Percentiles rank a stretch among this genome's conserved stretches.
Conservation (phyloP, 2,888 invertebrate genomes). For the Coleophora flavipennella region DNA sequence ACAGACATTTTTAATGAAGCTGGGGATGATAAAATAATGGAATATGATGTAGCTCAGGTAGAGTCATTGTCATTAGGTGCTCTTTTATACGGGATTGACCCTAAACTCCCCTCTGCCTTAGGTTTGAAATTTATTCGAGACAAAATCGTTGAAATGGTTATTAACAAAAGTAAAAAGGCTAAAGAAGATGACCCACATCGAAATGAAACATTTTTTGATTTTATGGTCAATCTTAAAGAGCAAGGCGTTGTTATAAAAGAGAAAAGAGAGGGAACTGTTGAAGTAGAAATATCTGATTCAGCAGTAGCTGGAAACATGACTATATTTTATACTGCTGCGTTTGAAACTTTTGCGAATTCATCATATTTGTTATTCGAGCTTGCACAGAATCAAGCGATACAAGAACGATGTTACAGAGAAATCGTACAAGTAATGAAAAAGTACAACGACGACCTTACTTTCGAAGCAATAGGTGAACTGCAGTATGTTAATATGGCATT, state of each 20-base stretch:
- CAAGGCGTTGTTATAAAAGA: constrained; percentile 6
- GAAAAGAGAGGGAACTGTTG: background rate
- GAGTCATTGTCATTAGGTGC: too few relatives aligned
- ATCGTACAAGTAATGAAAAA: constrained; percentile 16
- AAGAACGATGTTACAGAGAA: constrained; percentile 20
- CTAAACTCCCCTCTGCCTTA: too few relatives aligned
- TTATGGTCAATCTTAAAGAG: constrained; percentile 8
- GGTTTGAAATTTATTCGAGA: background rate
- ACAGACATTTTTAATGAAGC: constrained; percentile 1
- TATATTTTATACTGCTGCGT: constrained; percentile 33
- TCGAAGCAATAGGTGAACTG: constrained; percentile 15
- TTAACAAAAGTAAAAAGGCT: constrained; percentile 8
- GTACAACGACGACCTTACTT: constrained; percentile 21
- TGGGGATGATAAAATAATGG: background rate
- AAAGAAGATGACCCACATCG: constrained; percentile 6
- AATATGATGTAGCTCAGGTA: too few relatives aligned
- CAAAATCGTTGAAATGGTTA: background rate
- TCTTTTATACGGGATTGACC: too few relatives aligned
- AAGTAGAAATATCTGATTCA: constrained; percentile 16
- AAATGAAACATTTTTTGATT: constrained; percentile 10
- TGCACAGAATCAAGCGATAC: constrained; percentile 26
- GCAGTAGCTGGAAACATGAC: constrained; percentile 23
- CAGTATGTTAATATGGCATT: constrained; percentile 27
- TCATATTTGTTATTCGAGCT: constrained; percentile 26
- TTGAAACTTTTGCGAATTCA: constrained; percentile 31